Percentiles rank a stretch among this genome's conserved stretches.
Conservation (phyloP, 2,113 vertebrate species). For the Bucco capensis region DNA sequence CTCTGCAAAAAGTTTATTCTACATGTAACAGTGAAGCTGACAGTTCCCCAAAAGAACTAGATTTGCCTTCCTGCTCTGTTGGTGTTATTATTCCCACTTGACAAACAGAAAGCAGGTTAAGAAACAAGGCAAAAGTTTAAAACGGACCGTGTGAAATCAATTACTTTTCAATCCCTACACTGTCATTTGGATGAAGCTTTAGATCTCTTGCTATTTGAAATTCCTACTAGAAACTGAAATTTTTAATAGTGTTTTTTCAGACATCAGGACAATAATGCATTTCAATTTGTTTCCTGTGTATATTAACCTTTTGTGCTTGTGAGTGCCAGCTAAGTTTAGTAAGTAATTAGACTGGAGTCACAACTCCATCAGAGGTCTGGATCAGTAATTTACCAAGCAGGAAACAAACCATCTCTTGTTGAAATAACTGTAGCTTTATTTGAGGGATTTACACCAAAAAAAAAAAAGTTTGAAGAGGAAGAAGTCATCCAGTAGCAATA, state of each 20-base stretch:
- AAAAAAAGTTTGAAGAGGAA: not conserved
- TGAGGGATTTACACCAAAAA: not conserved
- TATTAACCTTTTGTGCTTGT: slow-evolving; percentile 4
- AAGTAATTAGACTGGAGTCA: slow-evolving; percentile 51
- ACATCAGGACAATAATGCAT: not conserved
- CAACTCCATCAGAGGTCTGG: slow-evolving; percentile 37
- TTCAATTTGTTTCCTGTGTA: slow-evolving; percentile 16
- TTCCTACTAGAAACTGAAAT: not conserved
- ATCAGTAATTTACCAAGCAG: slow-evolving; percentile 29
- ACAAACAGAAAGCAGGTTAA: not conserved
- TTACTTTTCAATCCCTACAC: not conserved
- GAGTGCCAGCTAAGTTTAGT: slow-evolving; percentile 51
- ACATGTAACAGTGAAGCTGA: not conserved
- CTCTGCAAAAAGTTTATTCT: not conserved
- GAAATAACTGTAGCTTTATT: slow-evolving; percentile 21
- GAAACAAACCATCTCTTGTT: slow-evolving; percentile 56
- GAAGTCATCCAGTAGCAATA: slow-evolving; percentile 6
- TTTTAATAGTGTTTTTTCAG: not conserved
- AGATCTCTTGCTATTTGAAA: not conserved
- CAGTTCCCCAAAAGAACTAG: not conserved
- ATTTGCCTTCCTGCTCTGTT: not conserved
- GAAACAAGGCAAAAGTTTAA: not conserved
- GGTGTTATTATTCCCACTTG: not conserved
- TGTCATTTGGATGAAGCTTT: not conserved
- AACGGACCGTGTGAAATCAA: not conserved